Conservation (phyloP, 2,113 vertebrate species). For the Solenodon paradoxus region DNA sequence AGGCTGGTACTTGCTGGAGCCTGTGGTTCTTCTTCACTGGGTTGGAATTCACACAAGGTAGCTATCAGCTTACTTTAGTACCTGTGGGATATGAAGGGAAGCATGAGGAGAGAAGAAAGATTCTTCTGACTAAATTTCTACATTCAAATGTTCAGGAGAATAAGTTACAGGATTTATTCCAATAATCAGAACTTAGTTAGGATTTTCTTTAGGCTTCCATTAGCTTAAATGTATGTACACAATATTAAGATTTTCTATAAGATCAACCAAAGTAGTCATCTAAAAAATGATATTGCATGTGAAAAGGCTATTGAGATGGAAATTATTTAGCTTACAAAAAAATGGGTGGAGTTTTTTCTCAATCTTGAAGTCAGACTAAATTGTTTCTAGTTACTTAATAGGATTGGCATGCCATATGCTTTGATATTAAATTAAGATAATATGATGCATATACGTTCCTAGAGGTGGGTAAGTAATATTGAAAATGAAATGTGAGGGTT, state of each 20-base stretch:
- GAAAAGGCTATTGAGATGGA: background rate
- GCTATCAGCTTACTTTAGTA: background rate
- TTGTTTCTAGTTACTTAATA: background rate
- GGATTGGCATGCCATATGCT: background rate
- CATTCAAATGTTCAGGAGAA: background rate
- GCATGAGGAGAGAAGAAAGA: background rate
- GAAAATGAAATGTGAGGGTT: background rate
- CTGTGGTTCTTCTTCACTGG: background rate
- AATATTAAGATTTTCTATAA: background rate
- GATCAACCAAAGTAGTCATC: background rate
- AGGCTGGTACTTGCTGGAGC: background rate
- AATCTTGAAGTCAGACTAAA: background rate
- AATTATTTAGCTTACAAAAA: background rate
- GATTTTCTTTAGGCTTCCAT: background rate
- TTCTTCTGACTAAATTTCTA: background rate
- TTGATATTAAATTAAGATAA: background rate
- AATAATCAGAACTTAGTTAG: background rate
- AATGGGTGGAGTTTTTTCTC: background rate
- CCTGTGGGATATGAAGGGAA: background rate
- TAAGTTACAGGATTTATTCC: background rate
- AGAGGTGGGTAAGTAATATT: background rate
- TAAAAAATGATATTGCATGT: background rate
- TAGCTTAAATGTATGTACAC: background rate
- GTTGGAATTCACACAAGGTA: background rate
- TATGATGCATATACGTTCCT: background rate